Evolutionary conservation across 37 sponge, comb jelly and placozoan species (phyloP).

Genomic region (Tethya wilhelma): DNA sequence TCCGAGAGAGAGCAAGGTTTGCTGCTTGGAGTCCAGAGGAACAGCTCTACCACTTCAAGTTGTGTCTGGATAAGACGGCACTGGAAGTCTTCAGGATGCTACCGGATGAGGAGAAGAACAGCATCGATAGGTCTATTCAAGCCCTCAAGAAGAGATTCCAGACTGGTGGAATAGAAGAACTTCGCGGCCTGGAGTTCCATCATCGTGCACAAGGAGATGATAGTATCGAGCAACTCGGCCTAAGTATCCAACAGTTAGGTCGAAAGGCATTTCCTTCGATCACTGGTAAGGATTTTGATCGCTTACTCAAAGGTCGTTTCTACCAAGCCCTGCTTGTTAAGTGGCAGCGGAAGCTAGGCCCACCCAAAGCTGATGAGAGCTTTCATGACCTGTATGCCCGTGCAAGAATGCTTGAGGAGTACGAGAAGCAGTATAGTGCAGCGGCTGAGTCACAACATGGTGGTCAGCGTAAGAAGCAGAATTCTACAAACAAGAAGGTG

Average conservation of each 20-base stretch:
- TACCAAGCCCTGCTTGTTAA: conserved; percentile 3
- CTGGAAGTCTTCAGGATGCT: conserved; percentile 3
- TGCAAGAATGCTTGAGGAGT: conserved; percentile 14
- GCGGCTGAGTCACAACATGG: too few relatives aligned
- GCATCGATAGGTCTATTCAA: not conserved
- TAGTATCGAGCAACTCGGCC: conserved; percentile 18
- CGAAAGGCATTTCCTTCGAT: conserved; percentile 32
- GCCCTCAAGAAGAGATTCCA: too few relatives aligned
- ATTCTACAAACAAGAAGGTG: too few relatives aligned
- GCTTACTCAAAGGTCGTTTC: conserved; percentile 34
- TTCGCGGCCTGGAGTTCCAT: conserved; percentile 33
- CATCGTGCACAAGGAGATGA: conserved; percentile 20
- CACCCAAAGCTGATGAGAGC: conserved; percentile 12
- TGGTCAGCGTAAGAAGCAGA: too few relatives aligned
- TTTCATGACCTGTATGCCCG: conserved; percentile 13
- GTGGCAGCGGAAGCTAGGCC: conserved; percentile 18
- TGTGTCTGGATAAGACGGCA: conserved; percentile 24
- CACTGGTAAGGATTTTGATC: conserved; percentile 12
- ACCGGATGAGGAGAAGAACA: not conserved
- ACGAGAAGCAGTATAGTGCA: conserved; percentile 31
- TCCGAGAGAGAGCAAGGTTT: not conserved
- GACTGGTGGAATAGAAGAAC: too few relatives aligned
- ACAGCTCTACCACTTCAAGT: conserved; percentile 28
- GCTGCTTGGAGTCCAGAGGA: conserved; percentile 8
- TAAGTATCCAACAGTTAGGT: conserved; percentile 4